A percentile compares a stretch with the other conserved stretches of the same genome.
These are phyloP conservation scores for Triplophysa yarkandensis DNA, from an alignment of 2,797 vertebrate species.

Conservation along the genomic window DNA sequence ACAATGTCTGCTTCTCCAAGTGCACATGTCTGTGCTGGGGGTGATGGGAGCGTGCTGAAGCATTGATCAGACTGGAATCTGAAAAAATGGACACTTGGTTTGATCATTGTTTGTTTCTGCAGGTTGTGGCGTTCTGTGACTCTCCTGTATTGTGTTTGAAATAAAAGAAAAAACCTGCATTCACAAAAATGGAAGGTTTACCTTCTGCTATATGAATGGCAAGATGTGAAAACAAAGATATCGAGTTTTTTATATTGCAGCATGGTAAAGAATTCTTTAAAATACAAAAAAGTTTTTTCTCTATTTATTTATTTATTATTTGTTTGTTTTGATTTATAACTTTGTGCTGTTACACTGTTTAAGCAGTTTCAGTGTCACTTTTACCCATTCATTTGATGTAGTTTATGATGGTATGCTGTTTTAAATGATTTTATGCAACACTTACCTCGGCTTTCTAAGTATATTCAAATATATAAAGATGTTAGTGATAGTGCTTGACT, in stretches of 20 bases:
- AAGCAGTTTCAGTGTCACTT: neutral
- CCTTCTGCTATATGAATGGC: neutral
- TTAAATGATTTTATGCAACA: neutral
- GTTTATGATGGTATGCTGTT: neutral
- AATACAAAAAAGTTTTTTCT: no score
- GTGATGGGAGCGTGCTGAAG: constrained; percentile 27
- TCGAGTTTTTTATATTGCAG: neutral
- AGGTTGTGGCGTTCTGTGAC: neutral
- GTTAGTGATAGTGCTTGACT: constrained; percentile 12
- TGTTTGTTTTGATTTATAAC: neutral
- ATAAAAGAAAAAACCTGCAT: neutral
- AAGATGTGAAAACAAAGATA: neutral
- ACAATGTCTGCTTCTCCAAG: constrained; percentile 49
- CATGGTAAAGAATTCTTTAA: neutral
- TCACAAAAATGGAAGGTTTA: neutral
- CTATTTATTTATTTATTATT: neutral
- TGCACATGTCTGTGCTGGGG: constrained; percentile 28
- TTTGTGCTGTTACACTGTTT: neutral
- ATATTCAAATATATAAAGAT: constrained; percentile 28
- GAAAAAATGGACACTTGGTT: constrained; percentile 9
- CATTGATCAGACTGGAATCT: constrained; percentile 39
- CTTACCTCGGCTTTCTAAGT: constrained; percentile 7
- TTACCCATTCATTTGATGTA: neutral
- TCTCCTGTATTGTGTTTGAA: neutral
- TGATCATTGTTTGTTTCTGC: constrained; percentile 6